These are phyloP conservation scores for Caloenas nicobarica DNA, from an alignment of 2,113 vertebrate genomes.

Conservation along the genomic window DNA sequence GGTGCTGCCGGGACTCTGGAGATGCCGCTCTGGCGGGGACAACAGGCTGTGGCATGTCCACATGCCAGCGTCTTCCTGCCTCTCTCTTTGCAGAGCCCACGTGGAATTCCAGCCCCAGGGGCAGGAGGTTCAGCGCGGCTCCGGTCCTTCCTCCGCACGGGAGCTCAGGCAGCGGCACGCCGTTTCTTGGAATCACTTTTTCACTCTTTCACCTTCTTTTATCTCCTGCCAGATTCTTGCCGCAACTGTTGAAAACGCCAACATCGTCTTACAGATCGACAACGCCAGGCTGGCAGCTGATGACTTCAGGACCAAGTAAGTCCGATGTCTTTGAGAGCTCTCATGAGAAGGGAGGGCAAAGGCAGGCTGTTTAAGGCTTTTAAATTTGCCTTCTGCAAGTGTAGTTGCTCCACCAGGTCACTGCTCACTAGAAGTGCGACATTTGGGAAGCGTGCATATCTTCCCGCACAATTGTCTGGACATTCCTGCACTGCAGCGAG, in stretches of 20 bases:
- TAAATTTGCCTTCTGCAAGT: background rate
- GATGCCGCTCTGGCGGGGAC: background rate
- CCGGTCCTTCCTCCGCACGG: background rate
- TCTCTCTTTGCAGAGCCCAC: background rate
- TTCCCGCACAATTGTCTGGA: background rate
- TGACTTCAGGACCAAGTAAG: constrained; percentile 69
- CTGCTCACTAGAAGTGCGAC: background rate
- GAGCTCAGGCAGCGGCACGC: background rate
- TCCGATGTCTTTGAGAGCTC: accelerated
- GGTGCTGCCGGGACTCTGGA: background rate
- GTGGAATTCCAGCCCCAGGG: background rate
- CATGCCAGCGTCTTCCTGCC: background rate
- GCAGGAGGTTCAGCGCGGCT: background rate
- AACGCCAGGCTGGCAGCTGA: constrained; percentile 67
- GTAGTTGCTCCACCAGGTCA: background rate
- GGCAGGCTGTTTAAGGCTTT: background rate
- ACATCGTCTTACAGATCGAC: constrained; percentile 62
- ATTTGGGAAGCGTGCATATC: background rate
- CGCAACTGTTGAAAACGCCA: constrained; percentile 61
- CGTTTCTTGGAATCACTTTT: accelerated
- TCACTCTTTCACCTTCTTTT: background rate
- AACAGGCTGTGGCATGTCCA: accelerated
- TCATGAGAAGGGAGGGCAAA: background rate
- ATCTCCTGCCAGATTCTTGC: constrained; percentile 35
- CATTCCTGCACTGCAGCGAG: background rate